phyloP scores from a whole-genome alignment of 2,113 vertebrate species.

The Kobus ellipsiprymnus region DNA sequence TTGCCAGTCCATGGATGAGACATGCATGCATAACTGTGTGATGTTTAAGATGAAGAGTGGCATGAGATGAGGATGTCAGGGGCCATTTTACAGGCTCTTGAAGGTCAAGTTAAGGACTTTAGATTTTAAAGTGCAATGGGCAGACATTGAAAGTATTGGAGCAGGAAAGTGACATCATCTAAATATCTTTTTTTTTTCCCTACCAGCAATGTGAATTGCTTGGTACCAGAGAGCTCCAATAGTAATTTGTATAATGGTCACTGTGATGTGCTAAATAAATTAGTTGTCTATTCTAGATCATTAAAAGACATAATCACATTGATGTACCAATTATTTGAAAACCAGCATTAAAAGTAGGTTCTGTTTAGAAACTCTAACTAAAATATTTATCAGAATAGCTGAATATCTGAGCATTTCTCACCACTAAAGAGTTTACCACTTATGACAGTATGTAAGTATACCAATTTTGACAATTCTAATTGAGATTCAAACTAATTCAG shows the following conservation, averaged over 20 bases:
- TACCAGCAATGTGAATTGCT: background rate
- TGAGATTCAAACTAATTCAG: background rate
- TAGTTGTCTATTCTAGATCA: background rate
- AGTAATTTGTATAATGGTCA: background rate
- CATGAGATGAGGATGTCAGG: background rate
- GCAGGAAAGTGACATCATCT: background rate
- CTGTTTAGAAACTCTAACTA: background rate
- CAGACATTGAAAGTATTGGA: background rate
- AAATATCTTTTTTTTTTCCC: background rate
- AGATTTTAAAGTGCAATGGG: background rate
- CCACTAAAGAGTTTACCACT: background rate
- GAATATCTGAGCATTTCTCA: background rate
- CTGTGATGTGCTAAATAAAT: background rate
- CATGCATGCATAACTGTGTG: background rate
- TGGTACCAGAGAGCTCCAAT: background rate
- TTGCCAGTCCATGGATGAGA: background rate
- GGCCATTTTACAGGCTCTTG: background rate
- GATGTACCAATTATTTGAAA: slow-evolving; percentile 13
- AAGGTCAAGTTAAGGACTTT: background rate
- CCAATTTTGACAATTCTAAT: background rate
- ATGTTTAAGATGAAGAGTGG: background rate
- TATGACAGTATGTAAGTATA: background rate
- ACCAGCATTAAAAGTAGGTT: background rate
- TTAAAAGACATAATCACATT: background rate
- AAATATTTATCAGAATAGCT: background rate